Evolutionary conservation across 64 coral and sea anemone species (phyloP).

Genomic region (Montipora sp.): DNA sequence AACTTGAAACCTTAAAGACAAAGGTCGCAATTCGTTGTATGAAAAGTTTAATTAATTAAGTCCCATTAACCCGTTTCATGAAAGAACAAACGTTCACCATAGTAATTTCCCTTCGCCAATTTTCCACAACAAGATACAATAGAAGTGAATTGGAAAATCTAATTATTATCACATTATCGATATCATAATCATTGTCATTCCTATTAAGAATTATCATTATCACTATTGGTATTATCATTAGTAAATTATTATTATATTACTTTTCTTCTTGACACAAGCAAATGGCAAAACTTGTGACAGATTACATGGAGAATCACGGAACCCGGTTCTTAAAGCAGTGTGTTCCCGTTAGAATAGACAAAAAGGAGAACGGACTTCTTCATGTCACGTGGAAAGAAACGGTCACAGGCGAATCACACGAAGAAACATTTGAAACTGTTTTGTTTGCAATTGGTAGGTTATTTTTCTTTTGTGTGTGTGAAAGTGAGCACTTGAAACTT

Average conservation of each 20-base stretch:
- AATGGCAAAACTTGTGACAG: constrained; percentile 86
- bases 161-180: no score
- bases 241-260: neutral
- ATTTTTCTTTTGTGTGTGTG: neutral
- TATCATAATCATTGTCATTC: no score
- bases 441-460: constrained; percentile 90
- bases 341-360: constrained; percentile 75
- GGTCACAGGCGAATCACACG: constrained; percentile 53
- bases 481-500: neutral
- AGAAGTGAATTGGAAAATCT: no score
- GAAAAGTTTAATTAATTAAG: no score
- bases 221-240: no score
- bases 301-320: constrained; percentile 78
- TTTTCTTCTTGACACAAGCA: constrained; percentile 50
- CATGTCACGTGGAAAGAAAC: constrained; percentile 81
- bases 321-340: constrained; percentile 78
- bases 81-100: no score
- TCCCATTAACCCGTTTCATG: no score
- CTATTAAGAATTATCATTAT: no score
- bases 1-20: no score
- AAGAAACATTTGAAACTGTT: constrained; percentile 91
- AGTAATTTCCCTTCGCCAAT: no score
- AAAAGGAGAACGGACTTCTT: constrained; percentile 58
- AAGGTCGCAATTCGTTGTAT: no score
- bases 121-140: no score